Evolutionary conservation across 2,113 vertebrate genomes (phyloP).

Genomic region (Miniopterus natalensis): DNA sequence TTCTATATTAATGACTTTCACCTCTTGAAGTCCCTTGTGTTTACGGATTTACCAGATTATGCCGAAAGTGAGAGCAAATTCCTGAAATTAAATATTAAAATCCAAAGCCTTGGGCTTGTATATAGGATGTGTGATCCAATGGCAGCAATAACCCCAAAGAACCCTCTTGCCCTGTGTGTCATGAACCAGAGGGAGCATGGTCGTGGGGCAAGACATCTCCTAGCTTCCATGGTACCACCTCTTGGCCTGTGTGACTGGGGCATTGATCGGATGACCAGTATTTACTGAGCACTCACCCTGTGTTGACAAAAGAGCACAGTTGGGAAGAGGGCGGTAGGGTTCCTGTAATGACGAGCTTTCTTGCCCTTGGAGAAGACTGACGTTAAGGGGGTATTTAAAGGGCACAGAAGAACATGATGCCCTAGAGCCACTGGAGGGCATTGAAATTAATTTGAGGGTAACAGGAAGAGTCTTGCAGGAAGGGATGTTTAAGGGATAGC

Average conservation of each 20-base stretch:
- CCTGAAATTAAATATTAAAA: not conserved
- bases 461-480: not conserved
- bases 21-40: not conserved
- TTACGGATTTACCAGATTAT: not conserved
- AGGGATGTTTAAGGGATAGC: not conserved
- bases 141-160: no score
- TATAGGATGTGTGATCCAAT: not conserved
- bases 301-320: no score
- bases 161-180: accelerated
- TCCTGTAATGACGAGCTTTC: not conserved
- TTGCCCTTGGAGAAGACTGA: not conserved
- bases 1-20: not conserved
- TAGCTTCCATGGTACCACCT: accelerated
- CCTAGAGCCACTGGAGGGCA: not conserved
- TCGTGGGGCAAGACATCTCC: accelerated
- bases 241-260: accelerated
- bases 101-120: not conserved
- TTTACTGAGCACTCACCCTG: not conserved
- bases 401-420: no score
- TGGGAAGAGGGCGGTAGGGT: no score
- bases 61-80: not conserved
- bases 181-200: not conserved
- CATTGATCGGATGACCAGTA: not conserved
- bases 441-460: accelerated
- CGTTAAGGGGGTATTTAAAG: accelerated